These are phyloP conservation scores for Sycophila sp. DNA, from an alignment of 1,140 invertebrate species.

Conservation along the genomic window DNA sequence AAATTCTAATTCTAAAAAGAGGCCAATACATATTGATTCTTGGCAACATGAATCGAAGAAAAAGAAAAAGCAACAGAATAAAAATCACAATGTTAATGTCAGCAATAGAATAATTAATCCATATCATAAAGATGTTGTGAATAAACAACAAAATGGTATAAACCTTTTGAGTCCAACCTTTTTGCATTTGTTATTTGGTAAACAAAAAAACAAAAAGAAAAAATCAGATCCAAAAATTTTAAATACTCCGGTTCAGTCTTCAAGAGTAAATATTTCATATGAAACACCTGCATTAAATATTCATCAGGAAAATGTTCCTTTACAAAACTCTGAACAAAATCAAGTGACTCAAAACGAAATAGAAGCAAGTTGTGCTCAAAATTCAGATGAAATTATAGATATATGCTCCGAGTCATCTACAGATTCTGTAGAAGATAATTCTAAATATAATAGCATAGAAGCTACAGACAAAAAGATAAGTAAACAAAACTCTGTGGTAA, in stretches of 20 bases:
- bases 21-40: too few species aligned
- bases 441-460: slow-evolving; percentile 28
- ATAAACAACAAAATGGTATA: neutral
- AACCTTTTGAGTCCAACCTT: slow-evolving; percentile 14
- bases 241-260: too few species aligned
- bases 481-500: neutral
- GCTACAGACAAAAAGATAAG: slow-evolving; percentile 23
- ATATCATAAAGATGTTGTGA: neutral
- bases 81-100: too few species aligned
- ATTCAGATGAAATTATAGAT: slow-evolving; percentile 25
- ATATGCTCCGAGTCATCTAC: slow-evolving; percentile 34
- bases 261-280: too few species aligned
- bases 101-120: slow-evolving; percentile 4
- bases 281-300: too few species aligned
- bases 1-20: neutral
- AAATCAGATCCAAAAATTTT: neutral
- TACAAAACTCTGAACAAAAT: neutral
- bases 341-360: neutral
- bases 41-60: neutral
- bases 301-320: neutral
- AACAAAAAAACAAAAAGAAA: neutral
- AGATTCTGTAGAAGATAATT: slow-evolving; percentile 23
- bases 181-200: neutral
- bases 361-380: neutral
- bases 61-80: neutral